Percentiles rank a stretch among this genome's conserved stretches.
Evolutionary conservation across 2,113 vertebrate species (phyloP).

Genomic region (Thymallus thymallus): DNA sequence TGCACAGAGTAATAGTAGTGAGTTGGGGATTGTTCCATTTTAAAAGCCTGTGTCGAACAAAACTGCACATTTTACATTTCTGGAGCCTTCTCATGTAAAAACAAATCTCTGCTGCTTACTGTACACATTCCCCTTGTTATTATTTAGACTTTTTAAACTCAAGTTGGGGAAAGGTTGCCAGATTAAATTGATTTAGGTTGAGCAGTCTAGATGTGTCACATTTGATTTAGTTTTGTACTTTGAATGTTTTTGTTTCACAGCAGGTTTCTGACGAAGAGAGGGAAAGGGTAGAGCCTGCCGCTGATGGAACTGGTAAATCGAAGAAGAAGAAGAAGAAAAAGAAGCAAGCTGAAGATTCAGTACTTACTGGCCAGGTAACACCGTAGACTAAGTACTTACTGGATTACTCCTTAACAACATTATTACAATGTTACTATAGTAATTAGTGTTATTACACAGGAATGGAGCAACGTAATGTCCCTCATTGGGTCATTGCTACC

Average conservation of each 20-base stretch:
- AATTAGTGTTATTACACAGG: not conserved
- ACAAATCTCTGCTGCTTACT: not conserved
- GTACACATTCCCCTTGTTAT: not conserved
- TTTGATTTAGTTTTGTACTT: too few species aligned
- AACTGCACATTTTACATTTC: not conserved
- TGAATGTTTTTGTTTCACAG: conserved; percentile 50
- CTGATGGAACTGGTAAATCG: conserved; percentile 79
- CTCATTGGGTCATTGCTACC: too few species aligned
- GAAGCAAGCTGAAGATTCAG: conserved; percentile 86
- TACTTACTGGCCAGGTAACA: conserved; percentile 78
- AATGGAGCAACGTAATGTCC: not conserved
- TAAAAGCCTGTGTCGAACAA: not conserved
- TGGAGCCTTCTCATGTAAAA: not conserved
- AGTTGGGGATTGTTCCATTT: not conserved
- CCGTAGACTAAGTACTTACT: not conserved
- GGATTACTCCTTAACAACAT: too few species aligned
- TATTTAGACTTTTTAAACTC: not conserved
- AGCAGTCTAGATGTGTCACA: too few species aligned
- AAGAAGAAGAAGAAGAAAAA: conserved; percentile 98
- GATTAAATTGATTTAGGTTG: too few species aligned
- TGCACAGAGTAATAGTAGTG: not conserved
- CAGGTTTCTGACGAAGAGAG: conserved; percentile 87
- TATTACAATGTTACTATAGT: too few species aligned
- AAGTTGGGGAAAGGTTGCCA: not conserved
- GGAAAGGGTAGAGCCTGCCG: conserved; percentile 79